Conservation (phyloP, 2,113 vertebrate species). For the Carassius auratus region DNA sequence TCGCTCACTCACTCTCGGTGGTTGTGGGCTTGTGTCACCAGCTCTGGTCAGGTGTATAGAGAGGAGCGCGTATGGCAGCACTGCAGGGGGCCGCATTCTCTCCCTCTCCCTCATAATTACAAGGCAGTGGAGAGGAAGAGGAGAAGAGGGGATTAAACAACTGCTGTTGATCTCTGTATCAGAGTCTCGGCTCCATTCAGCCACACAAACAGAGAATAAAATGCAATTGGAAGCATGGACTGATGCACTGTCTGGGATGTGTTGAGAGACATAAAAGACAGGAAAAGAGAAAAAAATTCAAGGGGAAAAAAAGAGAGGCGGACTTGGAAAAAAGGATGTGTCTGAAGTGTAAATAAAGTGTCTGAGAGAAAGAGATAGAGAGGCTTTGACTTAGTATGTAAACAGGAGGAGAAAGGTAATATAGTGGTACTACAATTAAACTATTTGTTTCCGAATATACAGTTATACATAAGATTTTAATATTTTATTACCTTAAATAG, state of each 20-base stretch:
- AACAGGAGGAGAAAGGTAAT: slow-evolving; percentile 15
- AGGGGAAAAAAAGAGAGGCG: not conserved
- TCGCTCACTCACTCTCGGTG: not conserved
- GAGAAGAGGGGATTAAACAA: slow-evolving; percentile 37
- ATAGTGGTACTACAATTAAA: not conserved
- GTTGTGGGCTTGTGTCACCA: slow-evolving; percentile 44
- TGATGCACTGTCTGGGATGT: not conserved
- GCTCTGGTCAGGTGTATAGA: slow-evolving; percentile 57
- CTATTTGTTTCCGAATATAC: not conserved
- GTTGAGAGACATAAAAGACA: slow-evolving; percentile 14
- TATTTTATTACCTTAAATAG: not conserved
- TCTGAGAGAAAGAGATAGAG: slow-evolving; percentile 19
- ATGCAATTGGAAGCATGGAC: not conserved
- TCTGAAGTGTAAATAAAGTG: not conserved
- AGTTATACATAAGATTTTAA: not conserved
- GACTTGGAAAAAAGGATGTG: not conserved
- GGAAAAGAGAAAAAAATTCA: not conserved
- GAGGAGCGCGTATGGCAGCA: slow-evolving; percentile 44
- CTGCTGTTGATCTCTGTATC: slow-evolving; percentile 38
- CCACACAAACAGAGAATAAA: not conserved
- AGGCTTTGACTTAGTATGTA: not conserved
- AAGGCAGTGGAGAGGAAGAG: slow-evolving; percentile 11
- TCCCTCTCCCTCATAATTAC: slow-evolving; percentile 36
- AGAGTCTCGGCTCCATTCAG: not conserved
- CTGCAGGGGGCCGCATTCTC: slow-evolving; percentile 31